Conservation (phyloP, 2,113 vertebrate species). For the Dissostichus mawsoni region DNA sequence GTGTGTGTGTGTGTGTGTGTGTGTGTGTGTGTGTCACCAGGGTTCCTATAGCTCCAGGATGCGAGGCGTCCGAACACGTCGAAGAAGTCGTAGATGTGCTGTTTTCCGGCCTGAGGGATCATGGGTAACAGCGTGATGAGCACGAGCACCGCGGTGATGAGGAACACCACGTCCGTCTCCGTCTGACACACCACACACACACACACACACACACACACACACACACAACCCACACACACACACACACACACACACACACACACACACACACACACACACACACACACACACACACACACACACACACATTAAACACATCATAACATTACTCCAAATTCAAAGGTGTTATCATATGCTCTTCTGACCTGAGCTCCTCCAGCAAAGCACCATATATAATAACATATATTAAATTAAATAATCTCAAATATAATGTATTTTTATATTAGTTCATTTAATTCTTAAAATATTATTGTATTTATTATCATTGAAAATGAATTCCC, state of each 20-base stretch:
- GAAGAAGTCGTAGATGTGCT: slow-evolving; percentile 96
- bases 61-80: slow-evolving; percentile 96
- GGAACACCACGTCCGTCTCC: slow-evolving; percentile 91
- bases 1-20: background rate
- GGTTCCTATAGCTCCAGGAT: slow-evolving; percentile 93
- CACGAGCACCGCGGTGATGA: slow-evolving; percentile 94
- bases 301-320: no score
- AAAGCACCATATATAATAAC: no score
- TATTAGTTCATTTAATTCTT: no score
- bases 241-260: background rate
- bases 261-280: background rate
- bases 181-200: slow-evolving; percentile 78
- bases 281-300: no score
- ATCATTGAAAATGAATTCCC: no score
- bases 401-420: no score
- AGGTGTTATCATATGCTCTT: no score
- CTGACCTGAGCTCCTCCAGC: no score
- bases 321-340: no score
- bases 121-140: slow-evolving; percentile 95
- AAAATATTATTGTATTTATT: no score
- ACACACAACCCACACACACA: no score
- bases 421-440: no score
- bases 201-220: background rate
- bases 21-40: slow-evolving; percentile 76
- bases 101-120: slow-evolving; percentile 96